These are phyloP conservation scores for Hystrix brachyura DNA, from an alignment of 2,113 vertebrate species.

Conservation along the genomic window DNA sequence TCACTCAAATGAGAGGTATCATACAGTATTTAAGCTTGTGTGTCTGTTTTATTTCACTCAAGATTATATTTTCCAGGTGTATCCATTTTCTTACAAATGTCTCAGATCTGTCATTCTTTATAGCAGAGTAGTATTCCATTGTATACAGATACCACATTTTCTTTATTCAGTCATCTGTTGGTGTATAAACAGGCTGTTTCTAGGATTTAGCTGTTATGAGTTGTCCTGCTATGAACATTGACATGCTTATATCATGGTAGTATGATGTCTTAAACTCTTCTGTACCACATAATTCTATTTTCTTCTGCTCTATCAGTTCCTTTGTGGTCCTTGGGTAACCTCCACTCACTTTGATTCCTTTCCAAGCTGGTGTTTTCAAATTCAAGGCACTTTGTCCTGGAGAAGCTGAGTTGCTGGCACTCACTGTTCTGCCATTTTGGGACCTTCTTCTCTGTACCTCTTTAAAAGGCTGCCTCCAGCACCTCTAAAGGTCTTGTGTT, in stretches of 20 bases:
- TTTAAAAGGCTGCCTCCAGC: not conserved
- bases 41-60: not conserved
- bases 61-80: not conserved
- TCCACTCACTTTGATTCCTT: not conserved
- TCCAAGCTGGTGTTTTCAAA: not conserved
- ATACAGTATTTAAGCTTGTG: not conserved
- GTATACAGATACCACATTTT: not conserved
- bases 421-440: not conserved
- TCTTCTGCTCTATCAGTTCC: not conserved
- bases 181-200: not conserved
- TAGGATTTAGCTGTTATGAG: not conserved
- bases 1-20: not conserved
- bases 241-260: not conserved
- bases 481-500: not conserved
- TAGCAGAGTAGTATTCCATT: not conserved
- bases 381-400: not conserved
- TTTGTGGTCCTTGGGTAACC: not conserved
- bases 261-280: not conserved
- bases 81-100: not conserved
- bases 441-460: not conserved
- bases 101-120: not conserved
- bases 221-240: not conserved
- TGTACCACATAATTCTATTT: not conserved
- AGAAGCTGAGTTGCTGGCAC: not conserved
- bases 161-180: not conserved